Conservation (phyloP, 2,113 vertebrate species). For the Grammatotria lemairii region DNA sequence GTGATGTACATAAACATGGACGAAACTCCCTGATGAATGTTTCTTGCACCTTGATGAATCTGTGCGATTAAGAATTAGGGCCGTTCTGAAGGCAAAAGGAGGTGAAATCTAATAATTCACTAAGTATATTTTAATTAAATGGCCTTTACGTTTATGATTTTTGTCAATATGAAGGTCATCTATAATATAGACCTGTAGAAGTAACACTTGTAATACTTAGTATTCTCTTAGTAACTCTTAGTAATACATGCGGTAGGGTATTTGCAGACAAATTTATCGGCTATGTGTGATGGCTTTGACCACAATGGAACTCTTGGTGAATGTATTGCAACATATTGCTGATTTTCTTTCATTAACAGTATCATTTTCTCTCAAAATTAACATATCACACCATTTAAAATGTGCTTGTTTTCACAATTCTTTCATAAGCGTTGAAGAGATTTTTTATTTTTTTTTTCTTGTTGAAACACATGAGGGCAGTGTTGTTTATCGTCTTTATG, state of each 20-base stretch:
- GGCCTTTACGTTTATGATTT: background rate
- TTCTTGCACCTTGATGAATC: background rate
- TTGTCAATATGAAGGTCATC: background rate
- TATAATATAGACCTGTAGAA: background rate
- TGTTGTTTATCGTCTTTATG: background rate
- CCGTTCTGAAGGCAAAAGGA: background rate
- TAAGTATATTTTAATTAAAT: background rate
- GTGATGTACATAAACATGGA: background rate
- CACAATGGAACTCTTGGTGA: background rate
- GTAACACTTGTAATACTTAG: background rate
- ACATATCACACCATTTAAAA: background rate
- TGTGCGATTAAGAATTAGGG: background rate
- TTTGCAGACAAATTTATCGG: background rate
- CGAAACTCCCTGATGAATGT: background rate
- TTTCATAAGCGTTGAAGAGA: background rate
- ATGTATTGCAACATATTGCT: background rate
- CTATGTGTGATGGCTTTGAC: background rate
- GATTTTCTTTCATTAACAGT: background rate
- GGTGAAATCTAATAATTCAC: background rate
- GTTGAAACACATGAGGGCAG: background rate
- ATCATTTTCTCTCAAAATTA: background rate
- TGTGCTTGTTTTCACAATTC: background rate
- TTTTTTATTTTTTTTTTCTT: background rate
- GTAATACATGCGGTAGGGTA: background rate
- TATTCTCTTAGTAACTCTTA: background rate